Conservation (phyloP, 2,888 invertebrate genomes). For the Dryobotodes eremita region DNA sequence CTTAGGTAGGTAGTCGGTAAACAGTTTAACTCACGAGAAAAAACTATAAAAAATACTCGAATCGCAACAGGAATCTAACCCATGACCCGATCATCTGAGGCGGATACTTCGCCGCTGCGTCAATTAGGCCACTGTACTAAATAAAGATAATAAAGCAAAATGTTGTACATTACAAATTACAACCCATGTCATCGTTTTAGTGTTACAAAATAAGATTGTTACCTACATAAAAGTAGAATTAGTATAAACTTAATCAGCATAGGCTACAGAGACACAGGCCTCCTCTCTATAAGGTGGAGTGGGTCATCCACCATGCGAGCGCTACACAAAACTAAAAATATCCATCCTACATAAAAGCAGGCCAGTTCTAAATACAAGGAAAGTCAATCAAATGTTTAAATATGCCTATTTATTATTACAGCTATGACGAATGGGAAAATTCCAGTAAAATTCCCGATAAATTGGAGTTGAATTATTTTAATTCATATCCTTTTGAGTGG, state of each 20-base stretch:
- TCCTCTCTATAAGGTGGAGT: neutral
- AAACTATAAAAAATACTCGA: neutral
- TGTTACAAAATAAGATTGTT: neutral
- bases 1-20: neutral
- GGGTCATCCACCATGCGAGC: neutral
- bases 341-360: neutral
- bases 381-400: neutral
- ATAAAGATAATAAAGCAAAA: slow-evolving; percentile 19
- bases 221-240: neutral
- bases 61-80: slow-evolving; percentile 32
- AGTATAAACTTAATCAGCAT: neutral
- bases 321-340: neutral
- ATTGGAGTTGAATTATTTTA: neutral
- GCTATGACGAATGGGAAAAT: neutral
- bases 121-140: slow-evolving; percentile 36
- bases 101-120: neutral
- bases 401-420: neutral
- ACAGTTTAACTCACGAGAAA: neutral
- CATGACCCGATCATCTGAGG: slow-evolving; percentile 20
- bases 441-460: neutral
- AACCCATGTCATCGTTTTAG: neutral
- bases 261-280: neutral
- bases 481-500: neutral
- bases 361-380: neutral
- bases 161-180: neutral